Conservation (phyloP, 2,113 vertebrate genomes). For the Tamias sibiricus region DNA sequence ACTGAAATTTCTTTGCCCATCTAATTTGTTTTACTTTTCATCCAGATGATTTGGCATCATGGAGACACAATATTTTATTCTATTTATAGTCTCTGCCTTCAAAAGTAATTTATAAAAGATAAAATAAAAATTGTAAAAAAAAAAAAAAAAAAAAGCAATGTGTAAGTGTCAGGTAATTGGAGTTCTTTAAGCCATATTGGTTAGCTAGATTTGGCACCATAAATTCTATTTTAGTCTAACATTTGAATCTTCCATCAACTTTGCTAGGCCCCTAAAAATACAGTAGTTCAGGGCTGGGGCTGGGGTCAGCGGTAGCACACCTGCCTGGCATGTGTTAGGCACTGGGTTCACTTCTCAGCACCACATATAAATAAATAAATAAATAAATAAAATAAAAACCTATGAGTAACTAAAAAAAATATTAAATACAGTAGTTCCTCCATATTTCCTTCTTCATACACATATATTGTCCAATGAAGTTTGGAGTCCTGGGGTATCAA, state of each 20-base stretch:
- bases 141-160: not conserved
- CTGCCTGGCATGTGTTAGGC: too few species aligned
- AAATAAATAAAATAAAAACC: too few species aligned
- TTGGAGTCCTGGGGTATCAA: not conserved
- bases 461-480: not conserved
- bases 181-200: not conserved
- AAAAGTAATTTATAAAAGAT: not conserved
- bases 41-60: not conserved
- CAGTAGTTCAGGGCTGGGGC: too few species aligned
- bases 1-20: not conserved
- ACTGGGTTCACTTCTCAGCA: too few species aligned
- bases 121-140: slow-evolving; percentile 15
- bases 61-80: not conserved
- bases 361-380: too few species aligned
- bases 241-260: slow-evolving; percentile 4
- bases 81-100: not conserved
- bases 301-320: too few species aligned
- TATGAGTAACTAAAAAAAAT: too few species aligned
- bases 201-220: not conserved
- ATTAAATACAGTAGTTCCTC: not conserved
- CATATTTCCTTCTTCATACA: not conserved
- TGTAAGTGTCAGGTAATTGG: not conserved
- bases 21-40: not conserved
- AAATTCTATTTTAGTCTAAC: not conserved
- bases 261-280: not conserved